Evolutionary conservation across 2,888 invertebrate genomes (phyloP).

Genomic region (Melipona beecheii): DNA sequence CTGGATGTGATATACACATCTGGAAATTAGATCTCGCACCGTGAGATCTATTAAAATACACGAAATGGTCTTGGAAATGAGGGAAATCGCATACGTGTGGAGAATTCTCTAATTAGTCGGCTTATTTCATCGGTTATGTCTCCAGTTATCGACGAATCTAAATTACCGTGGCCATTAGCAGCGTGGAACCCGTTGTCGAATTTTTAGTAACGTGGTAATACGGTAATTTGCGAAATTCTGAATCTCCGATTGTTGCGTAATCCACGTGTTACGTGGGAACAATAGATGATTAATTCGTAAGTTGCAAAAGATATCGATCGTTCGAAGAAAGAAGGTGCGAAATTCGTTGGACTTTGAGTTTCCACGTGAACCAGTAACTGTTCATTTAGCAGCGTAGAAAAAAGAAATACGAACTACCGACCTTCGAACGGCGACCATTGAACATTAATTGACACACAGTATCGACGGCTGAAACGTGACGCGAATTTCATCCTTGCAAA

Average conservation of each 20-base stretch:
- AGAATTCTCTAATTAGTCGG: constrained; percentile 5
- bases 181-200: neutral
- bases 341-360: neutral
- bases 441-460: constrained; percentile 41
- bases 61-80: too few species aligned
- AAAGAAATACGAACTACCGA: neutral
- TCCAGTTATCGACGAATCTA: constrained; percentile 16
- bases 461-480: constrained; percentile 33
- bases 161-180: constrained; percentile 21
- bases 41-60: too few species aligned
- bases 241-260: too few species aligned
- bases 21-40: too few species aligned
- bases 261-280: too few species aligned
- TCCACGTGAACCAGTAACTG: constrained; percentile 16
- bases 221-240: neutral
- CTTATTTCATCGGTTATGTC: neutral
- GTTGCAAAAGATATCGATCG: too few species aligned
- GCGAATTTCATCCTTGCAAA: constrained; percentile 37
- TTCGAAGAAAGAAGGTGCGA: too few species aligned
- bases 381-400: constrained; percentile 4
- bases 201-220: neutral
- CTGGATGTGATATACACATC: too few species aligned
- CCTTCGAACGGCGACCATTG: neutral
- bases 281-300: too few species aligned
- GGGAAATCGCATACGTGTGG: neutral